These are phyloP conservation scores for Cynoglossus semilaevis DNA, from an alignment of 2,113 vertebrate species.

Conservation along the genomic window DNA sequence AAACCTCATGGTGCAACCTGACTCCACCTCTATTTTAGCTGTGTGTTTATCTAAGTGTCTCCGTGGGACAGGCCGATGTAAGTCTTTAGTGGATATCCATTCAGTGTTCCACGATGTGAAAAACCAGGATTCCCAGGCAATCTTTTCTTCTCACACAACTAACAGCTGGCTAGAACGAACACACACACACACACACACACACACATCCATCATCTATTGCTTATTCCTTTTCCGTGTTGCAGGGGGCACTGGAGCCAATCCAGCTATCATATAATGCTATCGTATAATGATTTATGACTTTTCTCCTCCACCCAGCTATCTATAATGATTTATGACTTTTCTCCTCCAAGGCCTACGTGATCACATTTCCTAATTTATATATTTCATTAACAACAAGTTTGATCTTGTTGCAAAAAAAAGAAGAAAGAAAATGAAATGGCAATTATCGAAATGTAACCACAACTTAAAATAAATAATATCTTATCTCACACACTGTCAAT, in stretches of 20 bases:
- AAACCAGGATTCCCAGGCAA: constrained; percentile 67
- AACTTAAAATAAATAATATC: neutral
- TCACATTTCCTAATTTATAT: too few species aligned
- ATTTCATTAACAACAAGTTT: too few species aligned
- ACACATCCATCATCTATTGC: neutral
- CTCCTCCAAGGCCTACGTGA: too few species aligned
- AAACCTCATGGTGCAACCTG: constrained; percentile 66
- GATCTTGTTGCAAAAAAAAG: too few species aligned
- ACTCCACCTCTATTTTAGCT: constrained; percentile 70
- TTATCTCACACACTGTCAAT: too few species aligned
- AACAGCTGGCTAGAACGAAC: constrained; percentile 41
- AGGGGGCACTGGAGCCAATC: too few species aligned
- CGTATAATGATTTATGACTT: too few species aligned
- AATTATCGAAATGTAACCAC: neutral
- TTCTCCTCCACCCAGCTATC: too few species aligned
- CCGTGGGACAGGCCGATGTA: constrained; percentile 66
- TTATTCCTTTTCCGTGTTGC: too few species aligned
- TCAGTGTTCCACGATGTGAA: constrained; percentile 61
- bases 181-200: constrained; percentile 13
- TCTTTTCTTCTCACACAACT: constrained; percentile 59
- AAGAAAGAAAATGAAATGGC: too few species aligned
- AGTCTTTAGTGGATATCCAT: constrained; percentile 71
- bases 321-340: too few species aligned
- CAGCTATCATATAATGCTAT: too few species aligned
- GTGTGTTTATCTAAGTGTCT: constrained; percentile 78